Base-by-base conservation (phyloP, 2,888 invertebrate species). In the Encarsia formosa region DNA sequence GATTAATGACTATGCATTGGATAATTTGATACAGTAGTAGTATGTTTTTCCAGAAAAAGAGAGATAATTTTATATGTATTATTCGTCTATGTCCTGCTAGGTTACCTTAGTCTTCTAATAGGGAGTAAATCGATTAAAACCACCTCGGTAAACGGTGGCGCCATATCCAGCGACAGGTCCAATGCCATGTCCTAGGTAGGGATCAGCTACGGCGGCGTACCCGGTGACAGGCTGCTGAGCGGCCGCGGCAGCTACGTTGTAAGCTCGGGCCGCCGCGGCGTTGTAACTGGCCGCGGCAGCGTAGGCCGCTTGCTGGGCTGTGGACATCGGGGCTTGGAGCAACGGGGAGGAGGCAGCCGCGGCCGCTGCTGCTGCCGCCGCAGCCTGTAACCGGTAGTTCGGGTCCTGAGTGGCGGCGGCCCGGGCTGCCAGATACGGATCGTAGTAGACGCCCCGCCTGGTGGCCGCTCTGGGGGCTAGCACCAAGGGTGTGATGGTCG, bases 91-190 rank as follows among this genome's bases (percentile, higher is more conserved):
- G n/a, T n/a, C n/a, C n/a, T n/a, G n/a, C n/a, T n/a, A n/a, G n/a
- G n/a, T n/a, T n/a, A n/a, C n/a, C n/a, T n/a, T n/a, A n/a, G n/a
- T 34, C 22, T 64, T 75, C 83, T 82, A 94, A 78, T 94, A 94
- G 70, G 93, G 93, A 77, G 93, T 85, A 78, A 93, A 94, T 79
- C 93, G 85, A 81, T 92, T 93, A 84, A 91, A 93, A 67, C 91
- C 89, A 77, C 92, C 89, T 79, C 93, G 85, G 78, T 93, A 93
- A 68, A 93, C 89, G 63, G 92, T 90, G 73, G 92, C 95, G 84
- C 94, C 95, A 77, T 96, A 96, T 71, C 95, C 94, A 64, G 96
- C 89, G 68, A 96, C 90, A 65, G 96, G 96, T 72, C 96, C 96
- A 75, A 96, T 94, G 61, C 93, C 88, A 79, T 95, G 95, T 64